Conservation (phyloP, 2,113 vertebrate genomes). For the Myiagra hebetior region DNA sequence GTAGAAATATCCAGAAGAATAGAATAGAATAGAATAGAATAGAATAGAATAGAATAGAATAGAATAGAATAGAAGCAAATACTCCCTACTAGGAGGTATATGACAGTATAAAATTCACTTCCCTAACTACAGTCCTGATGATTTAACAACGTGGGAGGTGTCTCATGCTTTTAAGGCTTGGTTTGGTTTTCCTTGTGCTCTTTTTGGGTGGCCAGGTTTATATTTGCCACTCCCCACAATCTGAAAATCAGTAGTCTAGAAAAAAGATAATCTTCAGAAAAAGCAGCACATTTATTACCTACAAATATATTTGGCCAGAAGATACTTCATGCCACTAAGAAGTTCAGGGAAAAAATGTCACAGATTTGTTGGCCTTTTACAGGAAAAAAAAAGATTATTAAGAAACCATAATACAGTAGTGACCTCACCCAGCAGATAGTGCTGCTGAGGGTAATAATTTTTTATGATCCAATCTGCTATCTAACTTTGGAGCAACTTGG, state of each 20-base stretch:
- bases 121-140: not conserved
- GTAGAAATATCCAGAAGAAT: not conserved
- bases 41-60: not conserved
- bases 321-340: not conserved
- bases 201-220: not conserved
- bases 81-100: not conserved
- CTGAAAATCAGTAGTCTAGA: not conserved
- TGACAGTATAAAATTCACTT: not conserved
- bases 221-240: not conserved
- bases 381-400: not conserved
- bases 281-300: not conserved
- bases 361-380: not conserved
- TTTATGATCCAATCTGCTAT: conserved; percentile 20
- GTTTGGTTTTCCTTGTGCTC: not conserved
- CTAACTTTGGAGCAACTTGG: not conserved
- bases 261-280: not conserved
- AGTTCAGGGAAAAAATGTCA: not conserved
- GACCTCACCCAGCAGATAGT: not conserved
- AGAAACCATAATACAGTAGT: not conserved
- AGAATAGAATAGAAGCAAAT: not conserved
- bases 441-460: not conserved
- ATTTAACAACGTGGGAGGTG: not conserved
- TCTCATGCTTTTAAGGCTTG: not conserved
- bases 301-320: not conserved
- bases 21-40: not conserved